These are phyloP conservation scores for Sitta carolinensis DNA, from an alignment of 2,797 vertebrate species.

Conservation along the genomic window DNA sequence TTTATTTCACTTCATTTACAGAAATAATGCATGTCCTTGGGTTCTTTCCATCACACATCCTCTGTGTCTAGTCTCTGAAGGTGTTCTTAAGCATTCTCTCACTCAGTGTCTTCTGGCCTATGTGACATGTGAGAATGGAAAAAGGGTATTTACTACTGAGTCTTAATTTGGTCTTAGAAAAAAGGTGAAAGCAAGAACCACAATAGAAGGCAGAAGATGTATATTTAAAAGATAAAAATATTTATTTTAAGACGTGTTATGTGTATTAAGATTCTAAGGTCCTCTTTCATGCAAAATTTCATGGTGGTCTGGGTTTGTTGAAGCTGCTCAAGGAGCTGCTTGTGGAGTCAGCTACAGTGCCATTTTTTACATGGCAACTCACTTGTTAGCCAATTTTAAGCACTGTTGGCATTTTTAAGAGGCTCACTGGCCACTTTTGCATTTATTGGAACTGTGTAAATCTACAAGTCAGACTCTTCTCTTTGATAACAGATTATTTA, in stretches of 20 bases:
- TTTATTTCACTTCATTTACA: background rate
- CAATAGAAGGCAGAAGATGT: background rate
- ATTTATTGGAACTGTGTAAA: background rate
- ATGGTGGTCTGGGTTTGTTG: background rate
- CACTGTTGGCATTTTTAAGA: background rate
- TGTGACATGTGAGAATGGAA: background rate
- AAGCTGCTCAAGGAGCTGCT: background rate
- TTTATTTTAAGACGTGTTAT: background rate
- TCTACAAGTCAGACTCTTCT: background rate
- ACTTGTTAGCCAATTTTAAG: background rate
- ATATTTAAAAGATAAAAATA: background rate
- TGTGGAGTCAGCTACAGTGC: background rate
- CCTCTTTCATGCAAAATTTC: background rate
- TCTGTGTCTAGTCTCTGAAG: background rate
- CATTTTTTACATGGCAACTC: background rate
- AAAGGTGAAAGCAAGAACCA: background rate
- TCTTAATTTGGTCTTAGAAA: background rate
- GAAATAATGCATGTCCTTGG: background rate
- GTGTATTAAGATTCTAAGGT: background rate
- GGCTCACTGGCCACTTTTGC: background rate
- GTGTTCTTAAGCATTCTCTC: background rate
- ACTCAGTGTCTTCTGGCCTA: background rate
- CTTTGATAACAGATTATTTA: background rate
- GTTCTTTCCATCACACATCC: background rate
- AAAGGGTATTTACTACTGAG: background rate